phyloP scores from a whole-genome alignment of 2,797 vertebrate species.

The Sebastolobus altivelis region DNA sequence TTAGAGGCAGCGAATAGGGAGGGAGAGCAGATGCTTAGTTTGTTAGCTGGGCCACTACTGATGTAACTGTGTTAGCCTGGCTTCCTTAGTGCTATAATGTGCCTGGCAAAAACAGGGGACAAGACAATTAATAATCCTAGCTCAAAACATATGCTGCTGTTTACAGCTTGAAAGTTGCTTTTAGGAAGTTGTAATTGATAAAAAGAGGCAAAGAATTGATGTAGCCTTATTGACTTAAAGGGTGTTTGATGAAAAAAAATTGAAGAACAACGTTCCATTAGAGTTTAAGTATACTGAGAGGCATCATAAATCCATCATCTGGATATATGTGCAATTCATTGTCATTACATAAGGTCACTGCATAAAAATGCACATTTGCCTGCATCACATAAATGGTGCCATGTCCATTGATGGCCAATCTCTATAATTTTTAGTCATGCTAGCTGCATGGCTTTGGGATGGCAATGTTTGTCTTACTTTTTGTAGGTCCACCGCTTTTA shows the following conservation, averaged over 20 bases:
- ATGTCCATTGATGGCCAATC: not conserved
- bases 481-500: not conserved
- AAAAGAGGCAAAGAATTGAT: not conserved
- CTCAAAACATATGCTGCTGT: slow-evolving; percentile 46
- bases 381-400: not conserved
- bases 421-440: not conserved
- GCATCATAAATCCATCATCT: not conserved
- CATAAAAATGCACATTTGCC: not conserved
- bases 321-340: not conserved
- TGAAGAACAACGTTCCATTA: slow-evolving; percentile 15
- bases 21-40: slow-evolving; percentile 59
- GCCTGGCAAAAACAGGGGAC: slow-evolving; percentile 21
- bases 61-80: slow-evolving; percentile 29
- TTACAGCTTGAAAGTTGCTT: slow-evolving; percentile 28
- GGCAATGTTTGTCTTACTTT: not conserved
- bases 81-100: slow-evolving; percentile 15
- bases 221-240: not conserved
- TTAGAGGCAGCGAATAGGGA: slow-evolving; percentile 59
- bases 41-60: slow-evolving; percentile 48
- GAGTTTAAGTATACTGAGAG: slow-evolving; percentile 7
- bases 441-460: not conserved
- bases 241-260: slow-evolving; percentile 6
- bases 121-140: slow-evolving; percentile 42
- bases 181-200: slow-evolving; percentile 30
- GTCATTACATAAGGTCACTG: not conserved